Conservation (phyloP, 2,797 vertebrate species). For the Periparus ater region DNA sequence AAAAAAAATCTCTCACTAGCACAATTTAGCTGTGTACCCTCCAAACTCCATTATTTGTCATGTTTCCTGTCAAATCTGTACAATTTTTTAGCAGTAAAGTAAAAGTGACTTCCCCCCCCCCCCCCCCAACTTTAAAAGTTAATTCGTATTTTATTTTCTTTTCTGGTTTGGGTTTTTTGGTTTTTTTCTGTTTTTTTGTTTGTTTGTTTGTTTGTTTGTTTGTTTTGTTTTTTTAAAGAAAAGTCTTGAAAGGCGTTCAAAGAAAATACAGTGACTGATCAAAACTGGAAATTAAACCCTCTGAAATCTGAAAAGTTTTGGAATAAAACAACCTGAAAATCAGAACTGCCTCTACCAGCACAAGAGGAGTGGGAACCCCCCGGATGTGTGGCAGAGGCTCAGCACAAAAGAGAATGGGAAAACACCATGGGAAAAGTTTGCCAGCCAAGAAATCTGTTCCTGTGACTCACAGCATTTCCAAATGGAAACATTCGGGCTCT, state of each 20-base stretch:
- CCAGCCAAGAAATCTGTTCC: not conserved
- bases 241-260: not conserved
- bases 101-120: no score
- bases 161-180: accelerated
- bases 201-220: not conserved
- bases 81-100: not conserved
- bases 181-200: not conserved
- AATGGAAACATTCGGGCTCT: not conserved
- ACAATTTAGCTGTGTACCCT: not conserved
- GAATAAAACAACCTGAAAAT: not conserved
- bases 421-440: not conserved
- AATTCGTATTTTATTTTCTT: not conserved
- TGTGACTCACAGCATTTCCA: not conserved
- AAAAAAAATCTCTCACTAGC: not conserved
- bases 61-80: not conserved
- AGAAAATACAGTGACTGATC: not conserved
- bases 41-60: not conserved
- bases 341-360: not conserved
- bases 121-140: not conserved
- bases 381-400: not conserved
- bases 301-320: not conserved
- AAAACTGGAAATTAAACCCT: not conserved
- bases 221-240: not conserved
- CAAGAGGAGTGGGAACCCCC: not conserved
- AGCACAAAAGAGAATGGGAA: not conserved